Conservation (phyloP, 2,113 vertebrate genomes). For the Scartelaos histophorus region DNA sequence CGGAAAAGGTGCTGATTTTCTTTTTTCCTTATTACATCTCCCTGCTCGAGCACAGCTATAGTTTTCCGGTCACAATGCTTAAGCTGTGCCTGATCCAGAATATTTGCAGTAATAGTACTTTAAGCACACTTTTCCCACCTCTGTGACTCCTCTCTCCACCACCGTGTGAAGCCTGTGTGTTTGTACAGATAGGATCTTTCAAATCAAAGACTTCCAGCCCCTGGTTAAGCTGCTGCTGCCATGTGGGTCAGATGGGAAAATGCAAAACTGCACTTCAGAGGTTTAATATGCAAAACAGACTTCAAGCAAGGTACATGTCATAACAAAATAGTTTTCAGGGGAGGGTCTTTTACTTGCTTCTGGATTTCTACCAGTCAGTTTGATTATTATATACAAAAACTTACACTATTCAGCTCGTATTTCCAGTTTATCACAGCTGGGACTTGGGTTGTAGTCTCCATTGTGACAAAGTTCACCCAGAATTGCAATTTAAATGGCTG, state of each 20-base stretch:
- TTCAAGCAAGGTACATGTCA: neutral
- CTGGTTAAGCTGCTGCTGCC: conserved; percentile 52
- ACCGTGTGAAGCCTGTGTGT: neutral
- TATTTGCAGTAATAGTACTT: no score
- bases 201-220: conserved; percentile 76
- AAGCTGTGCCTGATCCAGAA: no score
- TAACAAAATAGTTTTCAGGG: neutral
- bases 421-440: neutral
- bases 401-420: neutral
- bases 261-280: neutral
- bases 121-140: no score
- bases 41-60: no score
- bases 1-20: no score
- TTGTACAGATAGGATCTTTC: conserved; percentile 56
- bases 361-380: neutral
- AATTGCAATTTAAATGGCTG: no score
- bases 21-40: no score
- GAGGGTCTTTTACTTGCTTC: neutral
- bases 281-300: conserved; percentile 38
- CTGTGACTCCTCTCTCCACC: neutral
- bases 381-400: neutral
- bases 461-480: no score
- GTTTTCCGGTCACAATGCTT: no score
- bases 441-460: no score
- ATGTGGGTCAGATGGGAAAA: conserved; percentile 53